Evolutionary conservation across 2,113 vertebrate genomes (phyloP), one percentile per base, ranked within the genome.

Genomic region (Accipiter virgatus): DNA sequence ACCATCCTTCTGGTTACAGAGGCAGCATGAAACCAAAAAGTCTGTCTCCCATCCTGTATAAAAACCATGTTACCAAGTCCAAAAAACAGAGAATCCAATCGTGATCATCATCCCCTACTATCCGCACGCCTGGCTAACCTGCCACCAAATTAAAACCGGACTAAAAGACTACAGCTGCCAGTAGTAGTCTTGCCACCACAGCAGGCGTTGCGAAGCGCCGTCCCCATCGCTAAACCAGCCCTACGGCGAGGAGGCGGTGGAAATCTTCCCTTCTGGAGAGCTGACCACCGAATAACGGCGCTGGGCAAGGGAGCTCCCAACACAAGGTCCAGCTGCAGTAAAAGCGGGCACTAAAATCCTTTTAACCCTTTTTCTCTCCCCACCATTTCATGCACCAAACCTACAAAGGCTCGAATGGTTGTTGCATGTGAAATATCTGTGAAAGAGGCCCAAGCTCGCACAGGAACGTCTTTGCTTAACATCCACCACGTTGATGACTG

Each of bases 381-480:
- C 48, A 61, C 8, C 26, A 10, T 13, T 70, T 66, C 59, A 36
- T 55, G 77, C 71, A 26, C 19, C 32, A 53, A 71, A 47, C 20
- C 58, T 61, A 34, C 20, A 55, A 72, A 68, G 7, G 8, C 25
- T 40, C n/a, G 27, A 73, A 93, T 34, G 0, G 0, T 6, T 42
- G 6, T 40, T 58, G 58, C 43, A 21, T 1, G 15, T 11, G 34
- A 94, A 88, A 84, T 5, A 8, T 2, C 2, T 9, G 18, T 7
- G 2, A 59, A 17, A 66, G 65, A 52, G 59, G 83, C 80, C 50
- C 70, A 50, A 11, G 58, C 81, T 90, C 21, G 0, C 48, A 42
- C 26, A 85, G 66, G 58, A 91, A 73, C 73, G 50, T 95, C 89
- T 88, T 94, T 88, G 66, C 84, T 95, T 93, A 94, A 95, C 89